Base-by-base conservation (phyloP, 2,888 invertebrate species). In the Aphelenchoides bicaudatus region DNA sequence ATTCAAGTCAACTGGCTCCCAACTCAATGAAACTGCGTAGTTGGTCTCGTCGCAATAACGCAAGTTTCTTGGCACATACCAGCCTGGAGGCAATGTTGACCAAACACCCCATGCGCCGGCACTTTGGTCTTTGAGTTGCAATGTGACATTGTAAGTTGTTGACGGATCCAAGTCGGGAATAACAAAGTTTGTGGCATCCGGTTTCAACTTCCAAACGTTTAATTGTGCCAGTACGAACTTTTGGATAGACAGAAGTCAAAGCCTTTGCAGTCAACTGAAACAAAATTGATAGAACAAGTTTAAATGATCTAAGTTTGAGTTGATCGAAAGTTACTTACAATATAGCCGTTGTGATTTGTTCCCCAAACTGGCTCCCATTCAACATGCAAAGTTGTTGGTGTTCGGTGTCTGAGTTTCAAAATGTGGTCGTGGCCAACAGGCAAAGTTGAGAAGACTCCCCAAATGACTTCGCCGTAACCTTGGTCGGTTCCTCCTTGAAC, bases 341-440 rank as follows among this genome's bases (percentile, higher is more conserved):
- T 73, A 66, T 78, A 78, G 39, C 75, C 78, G 6, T 66, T 60
- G 51, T 75, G 75, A 6, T 61, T 54, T 30, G 66, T 65, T 39
- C 75, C 75, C 79, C 79, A 78, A 5, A 73, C 71, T 4, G 79
- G 73, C 31, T 74, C 74, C 79, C 79, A 79, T 13, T 70, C 73
- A n/a, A 79, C 77, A 31, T 73, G 73, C 30, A 79, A 62, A 1
- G 78, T 74, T 2, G 70, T 77, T 29, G 79, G 79, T 0, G 79
- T 79, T 34, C 78, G 63, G 59, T 73, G 65, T 55, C 70, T 66
- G 39, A 79, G 69, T n/a, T 72, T 62, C 27, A 79, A 67, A 39
- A 79, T 72, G 61, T 78, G 76, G 16, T 67, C 62, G 55, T 73
- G 67, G 43, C 77, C 79, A n/a, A 67, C 63, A 8, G 74, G 70